phyloP scores from a whole-genome alignment of 53 echinoderm and acorn worm species.

The Astropecten irregularis region DNA sequence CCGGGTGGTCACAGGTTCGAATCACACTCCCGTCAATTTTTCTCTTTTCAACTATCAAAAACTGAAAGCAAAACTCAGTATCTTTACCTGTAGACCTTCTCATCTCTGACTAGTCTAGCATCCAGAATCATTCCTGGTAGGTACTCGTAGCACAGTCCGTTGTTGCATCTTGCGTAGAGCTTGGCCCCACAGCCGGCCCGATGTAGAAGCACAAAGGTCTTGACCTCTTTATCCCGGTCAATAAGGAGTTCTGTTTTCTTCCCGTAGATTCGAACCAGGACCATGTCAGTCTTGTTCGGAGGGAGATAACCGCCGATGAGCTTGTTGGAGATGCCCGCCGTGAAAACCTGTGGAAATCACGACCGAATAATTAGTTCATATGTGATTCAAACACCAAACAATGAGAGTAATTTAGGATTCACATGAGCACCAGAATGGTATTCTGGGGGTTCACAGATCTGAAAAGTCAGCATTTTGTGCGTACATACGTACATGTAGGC shows the following conservation, averaged over 20 bases:
- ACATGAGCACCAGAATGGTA: neutral
- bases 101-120: constrained; percentile 65
- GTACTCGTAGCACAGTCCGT: constrained; percentile 89
- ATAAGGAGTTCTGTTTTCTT: constrained; percentile 86
- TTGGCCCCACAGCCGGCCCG: constrained; percentile 79
- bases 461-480: too few species aligned
- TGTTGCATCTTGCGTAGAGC: constrained; percentile 85
- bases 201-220: constrained; percentile 73
- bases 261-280: constrained; percentile 87
- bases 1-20: neutral
- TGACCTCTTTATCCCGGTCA: constrained; percentile 72
- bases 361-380: neutral
- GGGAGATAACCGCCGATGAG: constrained; percentile 79
- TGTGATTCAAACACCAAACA: neutral
- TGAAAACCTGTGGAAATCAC: constrained; percentile 70
- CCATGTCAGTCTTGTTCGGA: constrained; percentile 70
- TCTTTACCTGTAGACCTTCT: constrained; percentile 74
- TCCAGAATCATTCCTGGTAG: constrained; percentile 74
- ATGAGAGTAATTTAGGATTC: neutral
- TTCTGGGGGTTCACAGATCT: too few species aligned
- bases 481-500: too few species aligned
- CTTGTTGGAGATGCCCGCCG: constrained; percentile 91
- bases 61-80: too few species aligned
- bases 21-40: too few species aligned
- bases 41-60: neutral